These are phyloP conservation scores for Hyperoplus immaculatus DNA, from an alignment of 2,797 vertebrate genomes.

Conservation along the genomic window DNA sequence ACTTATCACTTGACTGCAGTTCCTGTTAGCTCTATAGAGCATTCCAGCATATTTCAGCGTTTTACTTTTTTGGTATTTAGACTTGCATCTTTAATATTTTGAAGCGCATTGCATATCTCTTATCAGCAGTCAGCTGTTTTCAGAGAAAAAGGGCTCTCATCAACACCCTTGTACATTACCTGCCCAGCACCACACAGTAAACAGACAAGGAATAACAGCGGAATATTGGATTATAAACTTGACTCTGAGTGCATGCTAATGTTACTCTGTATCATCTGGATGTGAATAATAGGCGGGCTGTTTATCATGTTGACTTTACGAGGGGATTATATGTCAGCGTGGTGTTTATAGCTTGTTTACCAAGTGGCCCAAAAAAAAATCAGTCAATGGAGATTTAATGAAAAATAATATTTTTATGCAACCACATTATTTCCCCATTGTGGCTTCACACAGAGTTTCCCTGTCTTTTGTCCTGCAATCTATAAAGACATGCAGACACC, in stretches of 20 bases:
- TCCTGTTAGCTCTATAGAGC: not conserved
- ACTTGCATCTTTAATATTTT: no score
- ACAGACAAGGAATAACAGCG: no score
- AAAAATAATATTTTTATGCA: not conserved
- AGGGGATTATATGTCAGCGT: not conserved
- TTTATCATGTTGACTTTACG: not conserved
- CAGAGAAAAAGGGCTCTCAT: not conserved
- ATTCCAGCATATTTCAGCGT: not conserved
- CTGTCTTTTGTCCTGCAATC: not conserved
- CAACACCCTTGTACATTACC: not conserved
- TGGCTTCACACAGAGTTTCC: not conserved
- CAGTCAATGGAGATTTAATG: not conserved
- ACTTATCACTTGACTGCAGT: not conserved
- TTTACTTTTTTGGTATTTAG: no score
- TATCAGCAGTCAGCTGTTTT: not conserved
- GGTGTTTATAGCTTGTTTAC: not conserved
- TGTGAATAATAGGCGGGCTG: not conserved
- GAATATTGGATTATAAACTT: no score
- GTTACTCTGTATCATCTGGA: not conserved
- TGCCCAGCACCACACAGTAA: no score
- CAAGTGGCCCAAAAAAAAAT: not conserved
- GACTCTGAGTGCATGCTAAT: no score
- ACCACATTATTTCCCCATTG: not conserved
- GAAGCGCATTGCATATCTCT: no score
- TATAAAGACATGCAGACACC: conserved; percentile 1